Evolutionary conservation across 2,888 invertebrate species (phyloP), one percentile per base, ranked within the genome.

Genomic region (Parnassius smintheus): DNA sequence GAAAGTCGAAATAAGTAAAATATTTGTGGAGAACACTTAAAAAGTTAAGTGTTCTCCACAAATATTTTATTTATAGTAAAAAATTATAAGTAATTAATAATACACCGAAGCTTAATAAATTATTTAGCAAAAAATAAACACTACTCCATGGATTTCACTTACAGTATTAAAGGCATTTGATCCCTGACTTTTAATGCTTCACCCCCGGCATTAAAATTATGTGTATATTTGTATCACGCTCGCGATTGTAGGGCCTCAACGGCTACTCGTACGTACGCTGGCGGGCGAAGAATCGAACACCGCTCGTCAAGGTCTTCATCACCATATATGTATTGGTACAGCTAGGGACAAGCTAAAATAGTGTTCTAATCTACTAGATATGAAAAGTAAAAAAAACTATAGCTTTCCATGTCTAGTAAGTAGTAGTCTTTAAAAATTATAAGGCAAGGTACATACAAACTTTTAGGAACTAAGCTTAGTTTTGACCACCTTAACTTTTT

Each of bases 111-210:
- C 35, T 35, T 35, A 4, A 35, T 35, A 35, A 35, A 35, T 35
- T 35, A 35, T 35, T 35, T 7, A 66, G 66, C 59, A 50, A 51
- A 59, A 46, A 54, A 18, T 13, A 18, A 48, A 61, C 61, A 53
- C 71, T 61, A 66, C 75, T 75, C 75, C 64, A 75, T 58, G 56
- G 65, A 66, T 74, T 71, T 60, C 63, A 53, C 61, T 59, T 72
- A 74, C 71, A 76, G 89, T 81, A 89, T 90, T 89, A 88, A 82
- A 88, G 89, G 91, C 85, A 91, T 91, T 91, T 91, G 91, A 91
- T 91, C 91, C 91, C 86, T 91, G 91, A 91, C 91, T 91, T 91
- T 90, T 91, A 91, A 91, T 91, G 91, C 91, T 91, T 91, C 91
- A 90, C 91, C 90, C 86, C 83, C 81, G 85, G 89, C 83, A 91